These are phyloP conservation scores for Cheirogaleus medius DNA, from an alignment of 2,113 vertebrate species.

Conservation along the genomic window DNA sequence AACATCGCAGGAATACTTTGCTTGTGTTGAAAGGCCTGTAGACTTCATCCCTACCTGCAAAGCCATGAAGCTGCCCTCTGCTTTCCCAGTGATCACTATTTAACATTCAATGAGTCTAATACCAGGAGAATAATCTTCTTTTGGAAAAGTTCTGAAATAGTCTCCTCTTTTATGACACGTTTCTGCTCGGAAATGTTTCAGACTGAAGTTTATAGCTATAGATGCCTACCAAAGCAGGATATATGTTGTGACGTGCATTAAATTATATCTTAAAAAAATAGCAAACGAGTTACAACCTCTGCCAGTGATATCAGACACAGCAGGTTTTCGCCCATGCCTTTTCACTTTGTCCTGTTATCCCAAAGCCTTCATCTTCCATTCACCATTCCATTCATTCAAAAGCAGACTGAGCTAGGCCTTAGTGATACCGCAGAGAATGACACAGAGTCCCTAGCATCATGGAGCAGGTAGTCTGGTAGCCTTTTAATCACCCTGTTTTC, in stretches of 20 bases:
- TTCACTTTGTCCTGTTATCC: background rate
- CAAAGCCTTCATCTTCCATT: background rate
- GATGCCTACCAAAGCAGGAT: background rate
- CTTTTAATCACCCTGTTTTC: background rate
- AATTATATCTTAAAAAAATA: background rate
- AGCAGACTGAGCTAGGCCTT: background rate
- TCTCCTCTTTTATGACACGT: background rate
- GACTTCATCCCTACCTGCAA: background rate
- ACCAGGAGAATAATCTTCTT: background rate
- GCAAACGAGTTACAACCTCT: background rate
- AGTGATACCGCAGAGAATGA: background rate
- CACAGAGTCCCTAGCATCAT: background rate
- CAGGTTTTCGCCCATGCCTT: background rate
- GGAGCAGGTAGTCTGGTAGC: background rate
- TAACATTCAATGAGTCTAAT: background rate
- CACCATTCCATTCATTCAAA: background rate
- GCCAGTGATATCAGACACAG: background rate
- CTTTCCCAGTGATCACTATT: background rate
- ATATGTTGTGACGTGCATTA: background rate
- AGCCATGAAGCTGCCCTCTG: background rate
- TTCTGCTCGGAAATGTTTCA: conserved; percentile 12
- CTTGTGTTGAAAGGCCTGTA: background rate
- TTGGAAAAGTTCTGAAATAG: background rate
- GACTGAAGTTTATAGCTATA: background rate
- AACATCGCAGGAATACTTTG: background rate